A percentile compares a stretch with the other conserved stretches of the same genome.
Conservation (phyloP, 2,888 invertebrate genomes). For the Margaritifera margaritifera region DNA sequence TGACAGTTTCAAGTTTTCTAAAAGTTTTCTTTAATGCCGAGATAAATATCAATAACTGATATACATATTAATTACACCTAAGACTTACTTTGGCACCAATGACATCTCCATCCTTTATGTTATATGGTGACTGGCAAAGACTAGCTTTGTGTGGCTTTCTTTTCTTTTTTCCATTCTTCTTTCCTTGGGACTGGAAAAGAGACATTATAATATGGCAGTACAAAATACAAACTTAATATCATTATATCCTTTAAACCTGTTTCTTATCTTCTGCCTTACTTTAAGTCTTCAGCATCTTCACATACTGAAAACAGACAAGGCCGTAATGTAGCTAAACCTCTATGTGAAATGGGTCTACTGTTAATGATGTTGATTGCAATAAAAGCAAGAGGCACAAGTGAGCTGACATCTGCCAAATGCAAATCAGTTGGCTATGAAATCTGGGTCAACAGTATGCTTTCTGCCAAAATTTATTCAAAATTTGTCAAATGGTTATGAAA, state of each 20-base stretch:
- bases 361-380: too few species aligned
- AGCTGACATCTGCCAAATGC: too few species aligned
- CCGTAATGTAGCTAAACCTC: background rate
- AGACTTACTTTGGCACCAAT: constrained; percentile 68
- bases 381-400: too few species aligned
- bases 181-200: constrained; percentile 1
- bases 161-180: constrained; percentile 50
- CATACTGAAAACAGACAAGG: constrained; percentile 4
- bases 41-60: background rate
- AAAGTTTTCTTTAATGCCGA: too few species aligned
- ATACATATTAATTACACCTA: background rate
- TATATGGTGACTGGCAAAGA: constrained; percentile 65
- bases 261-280: constrained; percentile 25
- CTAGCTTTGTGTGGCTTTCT: constrained; percentile 51
- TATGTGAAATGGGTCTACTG: too few species aligned
- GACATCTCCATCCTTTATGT: constrained; percentile 68
- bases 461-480: too few species aligned
- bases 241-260: background rate
- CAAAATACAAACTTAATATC: background rate
- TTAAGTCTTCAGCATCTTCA: background rate
- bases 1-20: too few species aligned
- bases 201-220: background rate
- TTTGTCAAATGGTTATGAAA: too few species aligned
- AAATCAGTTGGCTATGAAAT: too few species aligned
- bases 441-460: too few species aligned